These are phyloP conservation scores for Salminus brasiliensis DNA, from an alignment of 2,113 vertebrate genomes.

Conservation along the genomic window DNA sequence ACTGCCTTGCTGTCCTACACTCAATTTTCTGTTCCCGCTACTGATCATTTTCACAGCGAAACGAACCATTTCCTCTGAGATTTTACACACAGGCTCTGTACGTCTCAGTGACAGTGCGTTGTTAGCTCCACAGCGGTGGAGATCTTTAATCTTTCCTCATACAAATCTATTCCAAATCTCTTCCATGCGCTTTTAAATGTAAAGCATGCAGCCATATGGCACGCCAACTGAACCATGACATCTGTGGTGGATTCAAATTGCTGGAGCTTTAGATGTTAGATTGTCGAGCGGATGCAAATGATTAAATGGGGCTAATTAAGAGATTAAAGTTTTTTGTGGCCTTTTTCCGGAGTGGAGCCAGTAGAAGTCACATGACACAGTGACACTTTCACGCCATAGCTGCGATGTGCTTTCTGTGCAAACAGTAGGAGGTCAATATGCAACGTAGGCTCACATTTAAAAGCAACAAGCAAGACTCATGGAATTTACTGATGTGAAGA, in stretches of 20 bases:
- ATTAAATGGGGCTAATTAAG: conserved; percentile 56
- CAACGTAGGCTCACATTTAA: too few species aligned
- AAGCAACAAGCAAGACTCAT: too few species aligned
- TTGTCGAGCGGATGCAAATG: conserved; percentile 40
- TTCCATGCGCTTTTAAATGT: conserved; percentile 46
- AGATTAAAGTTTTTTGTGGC: conserved; percentile 52
- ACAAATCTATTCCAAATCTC: conserved; percentile 57
- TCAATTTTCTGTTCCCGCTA: neutral
- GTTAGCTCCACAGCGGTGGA: conserved; percentile 34
- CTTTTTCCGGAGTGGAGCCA: conserved; percentile 29
- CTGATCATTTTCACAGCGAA: too few species aligned
- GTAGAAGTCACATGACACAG: conserved; percentile 46
- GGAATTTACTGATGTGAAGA: too few species aligned
- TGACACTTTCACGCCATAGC: conserved; percentile 6
- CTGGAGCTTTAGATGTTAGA: conserved; percentile 51
- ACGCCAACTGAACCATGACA: conserved; percentile 52
- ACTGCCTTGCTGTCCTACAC: neutral
- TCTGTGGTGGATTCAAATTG: conserved; percentile 57
- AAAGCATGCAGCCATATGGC: conserved; percentile 58
- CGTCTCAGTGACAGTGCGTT: neutral
- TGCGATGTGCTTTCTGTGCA: too few species aligned
- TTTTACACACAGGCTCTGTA: too few species aligned
- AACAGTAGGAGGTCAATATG: too few species aligned
- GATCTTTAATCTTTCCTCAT: conserved; percentile 43
- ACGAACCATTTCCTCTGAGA: neutral